Evolutionary conservation across 2,797 vertebrate species (phyloP).

Genomic region (Anabas testudineus): DNA sequence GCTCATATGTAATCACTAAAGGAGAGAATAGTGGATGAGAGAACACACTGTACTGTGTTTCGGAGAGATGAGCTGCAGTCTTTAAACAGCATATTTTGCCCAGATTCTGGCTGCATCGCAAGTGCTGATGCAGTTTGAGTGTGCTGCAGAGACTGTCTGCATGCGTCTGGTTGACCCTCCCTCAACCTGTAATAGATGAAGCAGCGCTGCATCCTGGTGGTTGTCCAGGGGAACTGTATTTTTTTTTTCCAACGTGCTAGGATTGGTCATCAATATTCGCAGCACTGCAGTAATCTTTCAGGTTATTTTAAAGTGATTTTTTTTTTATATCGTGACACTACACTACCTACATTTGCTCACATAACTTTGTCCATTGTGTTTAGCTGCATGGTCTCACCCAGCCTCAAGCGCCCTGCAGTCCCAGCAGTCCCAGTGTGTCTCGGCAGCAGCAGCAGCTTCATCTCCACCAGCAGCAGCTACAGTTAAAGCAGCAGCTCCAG

Average conservation of each 20-base stretch:
- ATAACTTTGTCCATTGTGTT: constrained; percentile 4
- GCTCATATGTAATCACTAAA: constrained; percentile 54
- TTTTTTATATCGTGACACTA: constrained; percentile 5
- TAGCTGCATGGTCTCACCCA: constrained; percentile 78
- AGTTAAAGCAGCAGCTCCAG: constrained; percentile 84
- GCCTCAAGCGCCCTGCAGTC: constrained; percentile 78
- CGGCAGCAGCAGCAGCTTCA: constrained; percentile 85
- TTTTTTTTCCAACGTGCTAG: constrained; percentile 7
- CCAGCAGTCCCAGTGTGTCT: constrained; percentile 78
- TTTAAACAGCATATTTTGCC: constrained; percentile 74
- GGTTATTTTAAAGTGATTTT: constrained; percentile 7
- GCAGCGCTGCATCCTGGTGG: constrained; percentile 80
- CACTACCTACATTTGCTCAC: neutral
- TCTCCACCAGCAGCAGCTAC: constrained; percentile 84
- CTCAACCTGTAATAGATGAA: constrained; percentile 65
- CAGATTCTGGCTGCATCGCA: constrained; percentile 83
- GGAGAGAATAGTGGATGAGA: constrained; percentile 41
- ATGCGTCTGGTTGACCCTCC: constrained; percentile 82
- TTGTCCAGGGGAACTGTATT: constrained; percentile 54
- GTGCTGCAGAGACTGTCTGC: constrained; percentile 83
- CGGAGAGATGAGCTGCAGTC: constrained; percentile 73
- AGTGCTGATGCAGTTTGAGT: constrained; percentile 85
- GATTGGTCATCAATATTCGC: constrained; percentile 3
- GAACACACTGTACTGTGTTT: constrained; percentile 56
- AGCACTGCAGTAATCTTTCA: constrained; percentile 42